phyloP scores from a whole-genome alignment of 2,113 vertebrate species.

The Amphilophus citrinellus region DNA sequence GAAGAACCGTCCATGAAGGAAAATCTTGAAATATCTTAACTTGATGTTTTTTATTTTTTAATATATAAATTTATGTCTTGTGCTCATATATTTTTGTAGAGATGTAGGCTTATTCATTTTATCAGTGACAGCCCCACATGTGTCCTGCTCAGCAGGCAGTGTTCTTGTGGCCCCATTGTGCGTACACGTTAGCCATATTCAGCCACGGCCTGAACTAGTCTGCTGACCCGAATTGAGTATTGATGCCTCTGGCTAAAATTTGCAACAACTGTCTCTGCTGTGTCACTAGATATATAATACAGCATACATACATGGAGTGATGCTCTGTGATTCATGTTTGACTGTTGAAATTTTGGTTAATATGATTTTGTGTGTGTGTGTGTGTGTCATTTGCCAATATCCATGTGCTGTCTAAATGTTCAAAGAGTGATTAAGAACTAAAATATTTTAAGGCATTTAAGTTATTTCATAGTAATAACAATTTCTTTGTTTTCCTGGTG shows the following conservation, averaged over 20 bases:
- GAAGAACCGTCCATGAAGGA: neutral
- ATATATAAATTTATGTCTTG: neutral
- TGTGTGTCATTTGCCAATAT: no score
- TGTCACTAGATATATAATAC: neutral
- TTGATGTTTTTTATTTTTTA: neutral
- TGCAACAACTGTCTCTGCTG: slow-evolving; percentile 5
- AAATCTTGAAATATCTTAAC: no score
- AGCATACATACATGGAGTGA: neutral
- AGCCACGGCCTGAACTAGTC: slow-evolving; percentile 32
- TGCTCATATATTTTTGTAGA: neutral
- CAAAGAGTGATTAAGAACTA: neutral
- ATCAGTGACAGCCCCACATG: no score
- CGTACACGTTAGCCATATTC: neutral
- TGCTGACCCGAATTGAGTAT: slow-evolving; percentile 62
- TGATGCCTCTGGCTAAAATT: slow-evolving; percentile 40
- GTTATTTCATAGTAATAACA: neutral
- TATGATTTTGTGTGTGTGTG: neutral
- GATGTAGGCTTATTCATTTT: neutral
- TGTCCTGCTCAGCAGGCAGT: neutral
- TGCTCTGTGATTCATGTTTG: neutral
- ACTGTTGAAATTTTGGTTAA: neutral
- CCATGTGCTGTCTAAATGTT: neutral
- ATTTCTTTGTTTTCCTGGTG: neutral
- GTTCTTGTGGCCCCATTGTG: slow-evolving; percentile 10
- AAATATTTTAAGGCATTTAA: neutral